Evolutionary conservation across 2,888 invertebrate species (phyloP).

Genomic region (Drosophila recens): DNA sequence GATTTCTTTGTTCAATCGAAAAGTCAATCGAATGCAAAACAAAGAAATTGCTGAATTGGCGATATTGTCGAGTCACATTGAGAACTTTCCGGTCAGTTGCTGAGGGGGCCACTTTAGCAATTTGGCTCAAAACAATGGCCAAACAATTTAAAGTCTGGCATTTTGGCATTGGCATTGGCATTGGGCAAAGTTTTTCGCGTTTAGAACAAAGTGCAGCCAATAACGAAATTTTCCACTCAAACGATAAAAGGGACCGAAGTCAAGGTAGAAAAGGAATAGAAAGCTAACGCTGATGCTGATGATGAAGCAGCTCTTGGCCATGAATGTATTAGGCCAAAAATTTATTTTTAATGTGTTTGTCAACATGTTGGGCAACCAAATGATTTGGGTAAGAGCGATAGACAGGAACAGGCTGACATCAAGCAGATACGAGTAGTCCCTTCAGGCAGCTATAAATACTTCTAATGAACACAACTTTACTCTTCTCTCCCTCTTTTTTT

Average conservation of each 20-base stretch:
- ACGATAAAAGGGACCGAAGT: slow-evolving; percentile 68
- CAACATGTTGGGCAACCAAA: slow-evolving; percentile 50
- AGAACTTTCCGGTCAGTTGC: slow-evolving; percentile 9
- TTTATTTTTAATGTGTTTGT: slow-evolving; percentile 72
- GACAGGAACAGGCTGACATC: slow-evolving; percentile 5
- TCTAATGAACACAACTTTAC: slow-evolving; percentile 32
- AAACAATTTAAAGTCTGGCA: slow-evolving; percentile 39
- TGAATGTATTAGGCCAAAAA: slow-evolving; percentile 58
- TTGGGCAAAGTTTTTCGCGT: slow-evolving; percentile 40
- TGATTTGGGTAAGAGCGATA: slow-evolving; percentile 14
- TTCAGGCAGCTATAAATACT: slow-evolving; percentile 36
- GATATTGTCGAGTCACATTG: slow-evolving; percentile 11
- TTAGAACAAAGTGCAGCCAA: slow-evolving; percentile 56
- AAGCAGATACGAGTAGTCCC: background rate
- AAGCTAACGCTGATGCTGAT: background rate
- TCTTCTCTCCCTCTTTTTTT: background rate
- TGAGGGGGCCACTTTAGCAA: slow-evolving; percentile 40
- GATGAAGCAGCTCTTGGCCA: slow-evolving; percentile 28
- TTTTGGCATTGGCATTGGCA: slow-evolving; percentile 6
- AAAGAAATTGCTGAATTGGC: slow-evolving; percentile 20
- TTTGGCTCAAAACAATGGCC: slow-evolving; percentile 35
- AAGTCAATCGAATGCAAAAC: slow-evolving; percentile 15
- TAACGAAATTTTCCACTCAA: slow-evolving; percentile 81
- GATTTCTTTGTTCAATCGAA: slow-evolving; percentile 14
- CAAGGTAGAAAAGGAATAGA: slow-evolving; percentile 4